Evolutionary conservation across 2,888 invertebrate genomes (phyloP), one percentile per base, ranked within the genome.

Genomic region (Eilema griseolum): DNA sequence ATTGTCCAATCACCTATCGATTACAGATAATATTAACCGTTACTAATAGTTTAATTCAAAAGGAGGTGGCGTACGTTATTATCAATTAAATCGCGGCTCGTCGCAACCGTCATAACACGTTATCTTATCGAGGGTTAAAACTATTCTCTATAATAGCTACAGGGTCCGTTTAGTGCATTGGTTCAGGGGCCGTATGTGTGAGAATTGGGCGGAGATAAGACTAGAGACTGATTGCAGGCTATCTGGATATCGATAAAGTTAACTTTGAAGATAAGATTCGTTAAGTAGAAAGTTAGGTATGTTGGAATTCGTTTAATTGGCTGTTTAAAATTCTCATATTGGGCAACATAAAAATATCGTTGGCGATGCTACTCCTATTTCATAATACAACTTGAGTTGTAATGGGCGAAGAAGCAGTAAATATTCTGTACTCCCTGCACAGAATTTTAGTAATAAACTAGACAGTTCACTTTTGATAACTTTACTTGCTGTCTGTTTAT

Each of bases 111-210:
- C 82, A 84, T 85, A 85, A 83, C 41, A 61, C 41, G 60, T 86
- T 89, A 91, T 92, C 92, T 93, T 92, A 93, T 92, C 92, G 75
- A 64, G 69, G 69, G 80, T 85, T 88, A 85, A 83, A 86, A 83
- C 85, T 84, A 87, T 85, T 88, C 76, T 80, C 79, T 85, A 86
- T 88, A 88, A 89, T 86, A 89, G 85, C 79, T 75, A 81, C 76
- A 85, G 86, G 83, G 82, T 80, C 75, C 85, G 83, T 86, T 81
- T 80, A 83, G 83, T 78, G 86, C 87, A 89, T 89, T 88, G 87
- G 85, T 85, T 71, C 80, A 74, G 67, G 81, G 83, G 83, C 81
- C 79, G 83, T 84, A 82, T 83, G 83, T 85, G 88, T 87, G 87
- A 88, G 85, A 90, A 90, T 88, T 83, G 82, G 77, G 79, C 75